A percentile compares a stretch with the other conserved stretches of the same genome.
Evolutionary conservation across 2,888 invertebrate genomes (phyloP).

Genomic region (Leuctra nigra): DNA sequence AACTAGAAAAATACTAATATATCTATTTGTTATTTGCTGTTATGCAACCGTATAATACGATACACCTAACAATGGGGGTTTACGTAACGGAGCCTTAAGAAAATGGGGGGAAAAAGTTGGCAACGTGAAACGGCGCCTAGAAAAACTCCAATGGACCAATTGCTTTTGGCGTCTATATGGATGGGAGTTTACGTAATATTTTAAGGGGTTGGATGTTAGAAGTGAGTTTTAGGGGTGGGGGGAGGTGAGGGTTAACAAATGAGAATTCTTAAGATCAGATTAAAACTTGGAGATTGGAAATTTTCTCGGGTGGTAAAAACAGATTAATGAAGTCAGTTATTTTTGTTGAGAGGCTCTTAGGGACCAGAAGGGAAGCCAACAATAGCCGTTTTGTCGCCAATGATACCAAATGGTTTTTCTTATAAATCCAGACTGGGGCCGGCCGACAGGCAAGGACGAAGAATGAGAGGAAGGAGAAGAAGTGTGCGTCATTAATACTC

Average conservation of each 20-base stretch:
- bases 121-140: constrained; percentile 22
- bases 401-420: constrained; percentile 15
- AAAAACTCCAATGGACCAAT: constrained; percentile 21
- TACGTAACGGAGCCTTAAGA: constrained; percentile 15
- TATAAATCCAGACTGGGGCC: not conserved
- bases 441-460: not conserved
- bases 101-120: constrained; percentile 21
- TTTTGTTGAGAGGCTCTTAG: constrained; percentile 19
- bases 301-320: constrained; percentile 19
- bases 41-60: constrained; percentile 12
- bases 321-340: constrained; percentile 20
- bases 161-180: constrained; percentile 25
- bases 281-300: constrained; percentile 19
- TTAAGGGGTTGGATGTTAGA: constrained; percentile 14
- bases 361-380: constrained; percentile 7
- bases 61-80: constrained; percentile 24
- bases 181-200: constrained; percentile 18
- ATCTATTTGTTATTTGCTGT: constrained; percentile 16
- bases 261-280: constrained; percentile 22
- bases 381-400: constrained; percentile 19
- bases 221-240: not conserved
- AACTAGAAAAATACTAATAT: constrained; percentile 15
- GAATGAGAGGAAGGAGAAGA: not conserved
- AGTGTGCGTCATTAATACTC: not conserved
- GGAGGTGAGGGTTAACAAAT: constrained; percentile 16